These are phyloP conservation scores for Aphidius ervi DNA, from an alignment of 1,140 invertebrate species.

Conservation along the genomic window DNA sequence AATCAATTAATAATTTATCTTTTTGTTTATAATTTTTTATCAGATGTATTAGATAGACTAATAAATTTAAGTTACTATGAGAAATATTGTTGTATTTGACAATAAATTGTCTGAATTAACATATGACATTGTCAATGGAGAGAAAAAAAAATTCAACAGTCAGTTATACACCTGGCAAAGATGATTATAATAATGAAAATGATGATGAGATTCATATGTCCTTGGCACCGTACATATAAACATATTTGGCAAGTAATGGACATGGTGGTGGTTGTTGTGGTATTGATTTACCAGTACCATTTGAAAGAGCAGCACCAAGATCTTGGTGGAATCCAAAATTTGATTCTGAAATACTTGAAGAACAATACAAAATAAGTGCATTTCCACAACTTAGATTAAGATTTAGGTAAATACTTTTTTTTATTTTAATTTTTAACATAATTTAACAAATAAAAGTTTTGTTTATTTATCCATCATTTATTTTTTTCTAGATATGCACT, in stretches of 20 bases:
- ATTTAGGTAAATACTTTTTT: slow-evolving; percentile 65
- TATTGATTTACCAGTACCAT: slow-evolving; percentile 72
- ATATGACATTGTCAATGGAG: slow-evolving; percentile 39
- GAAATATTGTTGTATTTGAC: too few relatives aligned
- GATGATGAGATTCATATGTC: slow-evolving; percentile 68
- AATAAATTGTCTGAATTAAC: slow-evolving; percentile 17
- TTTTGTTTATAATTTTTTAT: too few relatives aligned
- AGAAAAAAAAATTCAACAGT: slow-evolving; percentile 49
- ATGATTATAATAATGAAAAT: slow-evolving; percentile 33
- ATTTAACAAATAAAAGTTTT: too few relatives aligned
- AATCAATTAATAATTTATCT: too few relatives aligned
- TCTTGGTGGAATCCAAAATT: slow-evolving; percentile 93
- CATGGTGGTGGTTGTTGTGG: slow-evolving; percentile 72
- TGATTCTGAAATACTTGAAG: slow-evolving; percentile 88
- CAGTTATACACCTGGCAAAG: slow-evolving; percentile 46
- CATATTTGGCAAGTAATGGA: slow-evolving; percentile 68
- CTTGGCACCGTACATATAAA: slow-evolving; percentile 72
- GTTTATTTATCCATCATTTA: too few relatives aligned
- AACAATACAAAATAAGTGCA: slow-evolving; percentile 82
- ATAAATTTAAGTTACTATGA: too few relatives aligned
- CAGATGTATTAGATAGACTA: too few relatives aligned
- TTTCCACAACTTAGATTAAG: slow-evolving; percentile 83
- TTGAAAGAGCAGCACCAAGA: slow-evolving; percentile 75
- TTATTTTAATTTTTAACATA: slow-evolving; percentile 1
- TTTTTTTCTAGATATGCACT: slow-evolving; percentile 58